Evolutionary conservation across 2,797 vertebrate genomes (phyloP), one percentile per base, ranked within the genome.

Genomic region (Podarcis siculus): DNA sequence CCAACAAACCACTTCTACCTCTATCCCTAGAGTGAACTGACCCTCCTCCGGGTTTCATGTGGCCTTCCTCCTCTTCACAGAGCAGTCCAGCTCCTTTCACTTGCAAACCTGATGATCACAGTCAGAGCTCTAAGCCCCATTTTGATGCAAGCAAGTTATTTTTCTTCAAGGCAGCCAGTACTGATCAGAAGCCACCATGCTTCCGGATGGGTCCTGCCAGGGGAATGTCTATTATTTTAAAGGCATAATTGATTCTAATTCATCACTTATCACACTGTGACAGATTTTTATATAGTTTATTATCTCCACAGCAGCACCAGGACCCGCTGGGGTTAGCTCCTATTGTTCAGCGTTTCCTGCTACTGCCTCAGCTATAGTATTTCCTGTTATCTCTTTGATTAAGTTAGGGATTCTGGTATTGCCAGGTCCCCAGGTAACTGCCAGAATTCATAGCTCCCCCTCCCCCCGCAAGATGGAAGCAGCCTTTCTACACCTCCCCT

Each of bases 171-270:
- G 12, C 90, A 82, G 87, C 94, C 88, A 91, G 93, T 90, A 82
- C 94, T 91, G 85, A 90, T 89, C 92, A 90, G 90, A 90, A 90
- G 83, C 90, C 92, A 82, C 93, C 88, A 55, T 90, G 2, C 12
- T 88, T 95, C 86, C 86, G 92, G 94, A 92, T 75, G 88, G 89
- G 89, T 81, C 91, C 90, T 87, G 45, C 93, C 66, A 2, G 0
- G 84, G 93, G 95, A 87, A 94, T 85, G 89, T 93, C 95, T 96
- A 96, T 97, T 97, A 96, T 97, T 97, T 97, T 96, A 96, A 96
- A 96, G 94, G 84, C 92, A 96, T 97, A 97, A 97, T 97, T 97
- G 96, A 96, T 96, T 97, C 95, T 96, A 97, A 96, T 96, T 97
- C 97, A 96, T 97, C 95, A 95, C 94, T 97, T 97, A 97, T 97